These are phyloP conservation scores for Trichomalopsis sarcophagae DNA, from an alignment of 1,140 invertebrate genomes.

Conservation along the genomic window DNA sequence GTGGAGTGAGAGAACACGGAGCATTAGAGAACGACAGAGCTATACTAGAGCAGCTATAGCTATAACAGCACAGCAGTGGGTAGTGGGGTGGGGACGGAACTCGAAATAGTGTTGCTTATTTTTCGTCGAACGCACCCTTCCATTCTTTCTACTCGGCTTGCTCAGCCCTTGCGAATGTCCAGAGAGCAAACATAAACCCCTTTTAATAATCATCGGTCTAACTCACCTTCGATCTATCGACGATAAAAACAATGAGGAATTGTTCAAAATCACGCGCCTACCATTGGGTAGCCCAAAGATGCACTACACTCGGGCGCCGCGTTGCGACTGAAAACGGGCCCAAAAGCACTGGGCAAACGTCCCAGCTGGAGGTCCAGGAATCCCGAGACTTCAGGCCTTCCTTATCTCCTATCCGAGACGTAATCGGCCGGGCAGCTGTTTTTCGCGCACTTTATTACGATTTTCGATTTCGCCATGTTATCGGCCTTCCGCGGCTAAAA, in stretches of 20 bases:
- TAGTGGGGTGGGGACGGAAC: constrained; percentile 60
- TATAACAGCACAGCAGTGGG: neutral
- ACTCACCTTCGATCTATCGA: constrained; percentile 3
- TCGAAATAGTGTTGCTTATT: constrained; percentile 51
- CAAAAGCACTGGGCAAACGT: neutral
- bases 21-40: constrained; percentile 25
- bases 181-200: neutral
- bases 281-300: constrained; percentile 79
- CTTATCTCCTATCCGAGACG: neutral
- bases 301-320: constrained; percentile 61
- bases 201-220: constrained; percentile 3
- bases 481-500: constrained; percentile 66
- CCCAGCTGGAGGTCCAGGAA: neutral
- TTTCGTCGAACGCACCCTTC: neutral
- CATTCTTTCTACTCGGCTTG: neutral
- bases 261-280: constrained; percentile 84
- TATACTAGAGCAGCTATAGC: neutral
- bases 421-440: constrained; percentile 11
- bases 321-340: constrained; percentile 52
- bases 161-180: neutral
- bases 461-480: constrained; percentile 67
- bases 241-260: constrained; percentile 62
- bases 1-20: neutral
- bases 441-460: constrained; percentile 66
- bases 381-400: neutral